Conservation (phyloP, 1,140 invertebrate genomes). For the Zeugodacus cucurbitae region DNA sequence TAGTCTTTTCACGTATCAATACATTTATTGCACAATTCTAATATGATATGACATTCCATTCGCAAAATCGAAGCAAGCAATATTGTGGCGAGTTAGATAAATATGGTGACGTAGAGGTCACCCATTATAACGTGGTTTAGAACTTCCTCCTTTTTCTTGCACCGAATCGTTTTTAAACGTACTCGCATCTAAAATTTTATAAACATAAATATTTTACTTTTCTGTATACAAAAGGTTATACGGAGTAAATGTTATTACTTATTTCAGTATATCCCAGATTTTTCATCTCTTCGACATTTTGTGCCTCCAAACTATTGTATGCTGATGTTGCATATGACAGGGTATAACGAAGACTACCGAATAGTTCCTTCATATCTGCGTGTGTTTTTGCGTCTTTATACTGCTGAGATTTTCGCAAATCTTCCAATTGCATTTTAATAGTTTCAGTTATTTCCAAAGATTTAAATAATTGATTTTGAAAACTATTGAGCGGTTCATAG, state of each 20-base stretch:
- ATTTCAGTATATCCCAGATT: slow-evolving; percentile 9
- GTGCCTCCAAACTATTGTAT: background rate
- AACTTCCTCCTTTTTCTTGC: background rate
- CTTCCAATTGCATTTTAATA: background rate
- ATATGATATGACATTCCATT: too few species aligned
- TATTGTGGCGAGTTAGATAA: too few species aligned
- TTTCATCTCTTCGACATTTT: background rate
- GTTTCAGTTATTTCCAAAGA: background rate
- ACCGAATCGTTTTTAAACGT: background rate
- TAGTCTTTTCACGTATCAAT: too few species aligned
- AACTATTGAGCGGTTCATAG: background rate
- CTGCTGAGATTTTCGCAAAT: background rate
- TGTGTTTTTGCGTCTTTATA: slow-evolving; percentile 11
- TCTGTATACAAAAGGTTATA: background rate
- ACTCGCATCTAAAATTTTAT: background rate
- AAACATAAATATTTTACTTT: background rate
- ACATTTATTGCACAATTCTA: too few species aligned
- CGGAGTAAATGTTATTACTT: background rate
- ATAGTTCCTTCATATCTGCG: background rate
- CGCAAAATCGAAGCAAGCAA: too few species aligned
- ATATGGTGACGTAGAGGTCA: background rate
- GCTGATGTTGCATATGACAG: background rate
- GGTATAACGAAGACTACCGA: background rate
- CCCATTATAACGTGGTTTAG: background rate
- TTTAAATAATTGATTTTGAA: slow-evolving; percentile 8